Evolutionary conservation across 2,113 vertebrate species (phyloP).

Genomic region (Sylvia atricapilla): DNA sequence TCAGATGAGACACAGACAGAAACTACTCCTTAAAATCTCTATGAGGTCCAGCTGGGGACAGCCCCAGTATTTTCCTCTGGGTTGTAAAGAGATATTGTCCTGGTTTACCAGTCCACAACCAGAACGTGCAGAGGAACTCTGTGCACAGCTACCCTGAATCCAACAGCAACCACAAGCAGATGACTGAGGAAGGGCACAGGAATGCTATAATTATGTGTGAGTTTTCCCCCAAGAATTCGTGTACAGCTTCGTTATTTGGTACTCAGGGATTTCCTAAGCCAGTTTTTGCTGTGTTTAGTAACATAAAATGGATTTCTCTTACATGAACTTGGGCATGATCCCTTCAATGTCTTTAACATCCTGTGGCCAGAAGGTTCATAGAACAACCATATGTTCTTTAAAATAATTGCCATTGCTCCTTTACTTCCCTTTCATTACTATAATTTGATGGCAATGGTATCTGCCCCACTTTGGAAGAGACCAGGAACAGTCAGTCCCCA

Average conservation of each 20-base stretch:
- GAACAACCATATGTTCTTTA: neutral
- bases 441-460: neutral
- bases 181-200: neutral
- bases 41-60: neutral
- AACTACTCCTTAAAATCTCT: neutral
- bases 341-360: neutral
- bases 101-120: neutral
- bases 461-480: neutral
- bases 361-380: neutral
- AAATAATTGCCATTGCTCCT: neutral
- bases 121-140: accelerated
- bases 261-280: neutral
- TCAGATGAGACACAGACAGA: neutral
- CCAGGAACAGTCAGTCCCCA: neutral
- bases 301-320: neutral
- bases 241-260: neutral
- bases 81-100: neutral
- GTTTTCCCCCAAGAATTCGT: neutral
- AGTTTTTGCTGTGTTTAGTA: neutral
- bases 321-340: neutral
- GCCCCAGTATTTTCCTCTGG: neutral
- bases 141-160: neutral
- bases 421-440: neutral
- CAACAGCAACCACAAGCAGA: neutral
- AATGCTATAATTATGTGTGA: neutral